Base-by-base conservation (phyloP, 2,797 vertebrate species). In the Fratercula arctica region DNA sequence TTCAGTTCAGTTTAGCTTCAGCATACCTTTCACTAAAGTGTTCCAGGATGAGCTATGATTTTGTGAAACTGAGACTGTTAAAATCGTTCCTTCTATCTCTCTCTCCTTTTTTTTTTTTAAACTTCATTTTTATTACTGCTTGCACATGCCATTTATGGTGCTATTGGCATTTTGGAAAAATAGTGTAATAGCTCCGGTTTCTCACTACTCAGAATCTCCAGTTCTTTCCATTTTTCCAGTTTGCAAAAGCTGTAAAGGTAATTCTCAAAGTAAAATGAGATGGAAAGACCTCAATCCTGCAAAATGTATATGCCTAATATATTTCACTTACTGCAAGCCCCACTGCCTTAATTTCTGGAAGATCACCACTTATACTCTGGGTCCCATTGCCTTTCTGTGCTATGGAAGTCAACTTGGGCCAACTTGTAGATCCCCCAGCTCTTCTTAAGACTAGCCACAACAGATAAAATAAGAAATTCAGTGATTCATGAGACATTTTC, bases 101-200 rank as follows among this genome's bases (percentile, higher is more conserved):
- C 4, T 48, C 50, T 26, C 25, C 16, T 41, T 28, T 28, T 74
- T 74, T 66, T 84, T 29, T 69, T 35, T 59, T 17, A 12, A 37
- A 29, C 45, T 83, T 50, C 26, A 16, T 69, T 89, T 89, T 92
- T 87, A n/a, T 94, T 84, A 64, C 41, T 74, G 48, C 60, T 73
- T 94, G 64, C 75, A n/a, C 33, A 61, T 41, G 41, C 88, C 84
- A 64, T 92, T 82, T 95, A n/a, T 74, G 78, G 70, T 85, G 50
- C 70, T 85, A 1, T 37, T 80, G 86, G 72, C 88, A 80, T 87
- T 93, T 92, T 83, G 81, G 86, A 81, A 93, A 90, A 94, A 74
- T 19, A 8, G n/a, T 56, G 60, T 86, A 80, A 91, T 56, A 35
- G 33, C 39, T 91, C 68, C 17, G 18, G 16, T 78, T 93, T 95